phyloP scores from a whole-genome alignment of 2,113 vertebrate species.

The Pedetes capensis region DNA sequence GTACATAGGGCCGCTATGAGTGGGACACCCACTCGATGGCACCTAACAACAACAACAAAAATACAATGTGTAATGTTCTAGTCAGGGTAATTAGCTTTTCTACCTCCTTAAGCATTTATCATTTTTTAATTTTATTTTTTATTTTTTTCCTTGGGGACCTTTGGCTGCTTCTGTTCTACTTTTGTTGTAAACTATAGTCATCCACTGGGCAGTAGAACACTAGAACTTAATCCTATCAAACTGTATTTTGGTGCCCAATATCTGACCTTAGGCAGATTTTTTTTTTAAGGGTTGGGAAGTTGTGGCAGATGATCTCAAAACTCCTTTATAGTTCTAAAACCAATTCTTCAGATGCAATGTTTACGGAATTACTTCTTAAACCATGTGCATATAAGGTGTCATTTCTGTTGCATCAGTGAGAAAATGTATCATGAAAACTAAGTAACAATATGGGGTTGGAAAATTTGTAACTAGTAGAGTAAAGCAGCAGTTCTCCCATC shows the following conservation, averaged over 20 bases:
- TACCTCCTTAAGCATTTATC: no score
- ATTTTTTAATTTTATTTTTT: no score
- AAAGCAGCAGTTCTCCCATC: background rate
- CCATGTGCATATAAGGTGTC: background rate
- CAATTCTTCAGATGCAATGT: background rate
- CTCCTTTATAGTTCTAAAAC: background rate
- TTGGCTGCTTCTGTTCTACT: no score
- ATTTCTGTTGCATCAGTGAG: background rate
- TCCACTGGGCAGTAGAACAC: background rate
- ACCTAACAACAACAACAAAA: no score
- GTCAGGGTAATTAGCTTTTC: no score
- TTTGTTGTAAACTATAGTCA: no score
- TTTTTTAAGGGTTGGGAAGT: background rate
- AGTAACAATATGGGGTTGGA: background rate
- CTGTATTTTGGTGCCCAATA: no score
- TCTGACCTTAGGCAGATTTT: background rate
- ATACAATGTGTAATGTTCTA: no score
- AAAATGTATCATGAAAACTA: background rate
- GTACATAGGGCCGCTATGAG: no score
- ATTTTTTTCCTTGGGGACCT: no score
- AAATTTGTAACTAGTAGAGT: background rate
- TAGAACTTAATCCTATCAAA: background rate
- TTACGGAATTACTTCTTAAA: background rate
- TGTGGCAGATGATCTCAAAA: slow-evolving; percentile 17
- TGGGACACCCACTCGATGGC: no score